Evolutionary conservation across 2,797 vertebrate genomes (phyloP).

Genomic region (Nothura maculosa): DNA sequence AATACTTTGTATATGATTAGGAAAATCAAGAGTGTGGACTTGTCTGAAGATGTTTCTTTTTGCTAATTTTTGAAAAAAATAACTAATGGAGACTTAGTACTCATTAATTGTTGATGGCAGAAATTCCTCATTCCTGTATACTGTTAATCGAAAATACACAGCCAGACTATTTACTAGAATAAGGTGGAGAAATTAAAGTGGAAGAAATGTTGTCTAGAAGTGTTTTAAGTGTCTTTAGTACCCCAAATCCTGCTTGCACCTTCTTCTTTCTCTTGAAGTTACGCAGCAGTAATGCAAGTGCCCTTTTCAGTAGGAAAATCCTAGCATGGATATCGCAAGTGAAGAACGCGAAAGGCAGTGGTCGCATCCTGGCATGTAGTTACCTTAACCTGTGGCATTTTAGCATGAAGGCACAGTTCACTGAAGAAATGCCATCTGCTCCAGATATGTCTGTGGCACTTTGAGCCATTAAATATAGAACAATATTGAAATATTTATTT

Average conservation of each 20-base stretch:
- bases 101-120: background rate
- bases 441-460: background rate
- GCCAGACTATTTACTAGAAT: background rate
- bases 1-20: background rate
- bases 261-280: background rate
- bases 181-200: background rate
- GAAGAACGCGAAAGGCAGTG: background rate
- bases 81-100: background rate
- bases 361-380: background rate
- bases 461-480: background rate
- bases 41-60: background rate
- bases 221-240: background rate
- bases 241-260: background rate
- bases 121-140: background rate
- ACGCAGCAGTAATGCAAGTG: background rate
- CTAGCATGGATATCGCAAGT: background rate
- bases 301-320: background rate
- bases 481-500: background rate
- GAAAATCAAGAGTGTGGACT: background rate
- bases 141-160: background rate
- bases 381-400: background rate
- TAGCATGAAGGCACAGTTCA: background rate
- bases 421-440: background rate
- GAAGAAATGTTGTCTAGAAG: background rate
- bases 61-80: background rate